These are phyloP conservation scores for Pygocentrus nattereri DNA, from an alignment of 2,797 vertebrate species.

Conservation along the genomic window DNA sequence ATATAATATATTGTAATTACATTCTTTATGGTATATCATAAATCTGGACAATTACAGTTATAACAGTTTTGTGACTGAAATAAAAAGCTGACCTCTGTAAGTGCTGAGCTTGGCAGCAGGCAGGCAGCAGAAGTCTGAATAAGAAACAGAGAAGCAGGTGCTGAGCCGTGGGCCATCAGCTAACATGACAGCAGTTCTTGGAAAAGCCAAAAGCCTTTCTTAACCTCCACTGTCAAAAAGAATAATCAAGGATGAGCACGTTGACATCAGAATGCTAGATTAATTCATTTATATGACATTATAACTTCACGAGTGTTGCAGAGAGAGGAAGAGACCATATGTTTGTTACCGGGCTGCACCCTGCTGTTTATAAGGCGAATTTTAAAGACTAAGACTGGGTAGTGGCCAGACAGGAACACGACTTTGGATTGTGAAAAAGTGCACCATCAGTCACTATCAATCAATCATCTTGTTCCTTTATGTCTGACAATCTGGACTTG, in stretches of 20 bases:
- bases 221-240: neutral
- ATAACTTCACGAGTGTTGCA: neutral
- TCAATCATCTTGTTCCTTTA: neutral
- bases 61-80: too few relatives aligned
- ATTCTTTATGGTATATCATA: too few relatives aligned
- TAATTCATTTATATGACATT: neutral
- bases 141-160: slow-evolving; percentile 4
- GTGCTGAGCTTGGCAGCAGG: too few relatives aligned
- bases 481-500: neutral
- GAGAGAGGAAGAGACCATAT: neutral
- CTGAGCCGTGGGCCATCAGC: slow-evolving; percentile 13
- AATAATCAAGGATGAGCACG: neutral
- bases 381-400: neutral
- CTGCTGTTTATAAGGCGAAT: neutral
- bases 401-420: neutral
- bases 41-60: too few relatives aligned
- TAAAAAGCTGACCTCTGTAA: too few relatives aligned
- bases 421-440: neutral
- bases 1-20: too few relatives aligned
- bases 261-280: neutral
- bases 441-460: slow-evolving; percentile 4
- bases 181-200: neutral
- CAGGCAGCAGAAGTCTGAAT: neutral
- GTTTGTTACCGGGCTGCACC: neutral
- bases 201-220: neutral